Base-by-base conservation (phyloP, 2,113 vertebrate species). In the Dissostichus mawsoni region DNA sequence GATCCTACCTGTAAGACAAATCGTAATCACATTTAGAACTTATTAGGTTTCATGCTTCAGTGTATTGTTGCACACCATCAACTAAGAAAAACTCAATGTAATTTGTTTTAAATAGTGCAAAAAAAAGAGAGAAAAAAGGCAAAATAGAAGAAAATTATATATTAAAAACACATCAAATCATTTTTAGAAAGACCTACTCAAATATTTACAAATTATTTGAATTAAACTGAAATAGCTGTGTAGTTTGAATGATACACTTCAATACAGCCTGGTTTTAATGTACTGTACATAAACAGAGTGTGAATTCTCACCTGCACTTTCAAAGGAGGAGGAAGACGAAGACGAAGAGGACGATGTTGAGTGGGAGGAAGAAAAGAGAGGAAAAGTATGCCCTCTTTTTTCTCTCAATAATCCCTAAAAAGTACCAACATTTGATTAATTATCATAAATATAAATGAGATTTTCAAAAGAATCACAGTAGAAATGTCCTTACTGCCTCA, bases 291-390 rank as follows among this genome's bases (percentile, higher is more conserved):
- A 1, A 36, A 4, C 2, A 5, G 9, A 62, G 20, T 4, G 8
- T 4, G 2, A 66, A 2, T 18, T 56, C 82, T 87, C 69, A 93
- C 93, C 84, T 86, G 84, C 65, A 20, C 2, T 14, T 41, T 68
- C 70, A 17, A 55, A 59, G 8, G 80, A 69, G 44, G 68, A 76
- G 2, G 55, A 58, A 6, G 68, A 59, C 1, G 76, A 62, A 0
- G 62, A 65, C 1, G 82, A 66, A 3, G 53, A 69, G 2, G 23
- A 62, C 11, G 52, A 53, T n/a, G n/a, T 20, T 4, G 9, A 57
- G 4, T 1, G 14, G 11, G 20, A 50, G 10, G 1, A 47, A 1
- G 52, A 5, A 29, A 36, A 64, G 13, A 0, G 0, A 13, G 23
- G 17, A 2, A 52, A 5, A 0, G 0, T 4, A 3, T 8, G 44